Base-by-base conservation (phyloP, 2,888 invertebrate species). In the Hirtodrosophila histrioides region DNA sequence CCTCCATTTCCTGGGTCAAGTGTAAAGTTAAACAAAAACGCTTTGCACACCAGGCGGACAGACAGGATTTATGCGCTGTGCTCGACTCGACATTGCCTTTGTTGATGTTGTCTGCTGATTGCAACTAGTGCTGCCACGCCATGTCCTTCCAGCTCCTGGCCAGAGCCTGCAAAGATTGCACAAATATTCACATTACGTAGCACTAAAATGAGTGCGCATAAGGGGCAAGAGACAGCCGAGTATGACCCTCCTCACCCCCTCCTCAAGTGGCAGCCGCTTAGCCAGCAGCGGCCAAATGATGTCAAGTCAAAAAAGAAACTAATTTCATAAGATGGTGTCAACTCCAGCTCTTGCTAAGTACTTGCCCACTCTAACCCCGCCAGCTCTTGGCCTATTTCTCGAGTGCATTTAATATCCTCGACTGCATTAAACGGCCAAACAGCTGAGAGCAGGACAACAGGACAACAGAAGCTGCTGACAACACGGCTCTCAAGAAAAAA, bases 11-110 rank as follows among this genome's bases (percentile, higher is more conserved):
- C 46, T 56, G 75, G 82, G 78, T 82, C 78, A 82, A 78, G 75
- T 82, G 75, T 64, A 62, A 80, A 81, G 69, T 81, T 78, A 69
- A 78, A 70, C 69, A 82, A 70, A 78, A 70, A 67, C 67, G 75
- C 62, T 78, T 70, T 67, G 57, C 75, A 37, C 36, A 17, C 48
- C 50, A 45, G 24, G 39, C 23, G 24, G 40, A n/a, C 17, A 43
- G 55, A 35, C 61, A 58, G 56, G 55, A 78, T 78, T 75, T 75
- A 67, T 82, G 78, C 49, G 61, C 58, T 40, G 64, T 27, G 27
- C 43, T 64, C 50, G 12, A 12, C 50, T 33, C 10, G 24, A 50
- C 39, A 33, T 39, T 8, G 39, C 27, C 50, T 73, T 81, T 69
- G 63, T 76, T 76, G 53, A 48, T 60, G 58, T 63, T 63, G 64